Evolutionary conservation across 1,140 invertebrate species (phyloP), one percentile per base, ranked within the genome.

Genomic region (Idris sp.): DNA sequence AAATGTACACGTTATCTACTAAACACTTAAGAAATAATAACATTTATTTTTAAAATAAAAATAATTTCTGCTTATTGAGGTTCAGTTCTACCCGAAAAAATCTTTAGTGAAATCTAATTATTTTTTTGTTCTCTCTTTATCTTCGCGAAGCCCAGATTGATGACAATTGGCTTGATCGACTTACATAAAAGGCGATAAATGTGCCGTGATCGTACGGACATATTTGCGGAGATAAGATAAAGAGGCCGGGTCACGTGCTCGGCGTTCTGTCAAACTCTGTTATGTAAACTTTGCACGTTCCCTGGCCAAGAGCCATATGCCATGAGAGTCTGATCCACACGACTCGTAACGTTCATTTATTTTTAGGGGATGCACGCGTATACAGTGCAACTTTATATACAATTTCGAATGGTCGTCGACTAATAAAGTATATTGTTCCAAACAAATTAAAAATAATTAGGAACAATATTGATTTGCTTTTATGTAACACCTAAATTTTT

Each of bases 221-320:
- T 79, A 80, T 82, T 83, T 77, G 78, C 30, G 16, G 51, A 79
- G 83, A 85, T 83, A 84, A 86, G 83, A 86, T 85, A 84, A 80
- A 74, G 74, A 76, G 62, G 65, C 67, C 71, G 74, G 64, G 80
- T 85, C 84, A 85, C 84, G 84, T 84, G 84, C 79, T 82, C 79
- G 74, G 65, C 58, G 72, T 69, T 79, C 83, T 86, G 85, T 87
- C 85, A 87, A 87, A 85, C 82, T 83, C 77, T 85, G 83, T 86
- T 86, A 86, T 86, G 84, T 86, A 87, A 86, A 86, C 83, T 84
- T 82, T 69, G 80, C 77, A 77, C 74, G 73, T 81, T 78, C 79
- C 35, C 71, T 83, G 84, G 81, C 80, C 26, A 68, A 41, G 53
- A 38, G 84, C 81, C 84, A 84, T 84, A 68, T 76, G 71, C 74